These are phyloP conservation scores for Pontoporia blainvillei DNA, from an alignment of 2,113 vertebrate species.

Conservation along the genomic window DNA sequence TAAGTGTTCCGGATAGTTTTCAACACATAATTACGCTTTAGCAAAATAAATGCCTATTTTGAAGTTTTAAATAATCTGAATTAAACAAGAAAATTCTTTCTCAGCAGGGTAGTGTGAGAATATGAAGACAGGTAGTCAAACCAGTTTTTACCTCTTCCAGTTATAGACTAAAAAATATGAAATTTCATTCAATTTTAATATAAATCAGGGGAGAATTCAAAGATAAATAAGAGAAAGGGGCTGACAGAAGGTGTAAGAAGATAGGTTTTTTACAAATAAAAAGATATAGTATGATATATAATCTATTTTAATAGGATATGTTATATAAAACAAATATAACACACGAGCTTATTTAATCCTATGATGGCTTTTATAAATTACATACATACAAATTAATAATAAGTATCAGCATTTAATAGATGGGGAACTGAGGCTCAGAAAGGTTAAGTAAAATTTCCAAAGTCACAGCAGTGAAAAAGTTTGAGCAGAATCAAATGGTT, in stretches of 20 bases:
- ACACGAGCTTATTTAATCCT: not conserved
- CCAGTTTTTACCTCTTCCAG: not conserved
- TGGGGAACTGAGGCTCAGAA: not conserved
- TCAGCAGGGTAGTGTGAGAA: not conserved
- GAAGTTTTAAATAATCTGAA: slow-evolving; percentile 12
- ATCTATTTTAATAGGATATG: not conserved
- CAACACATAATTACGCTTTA: not conserved
- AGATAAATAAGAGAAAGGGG: not conserved
- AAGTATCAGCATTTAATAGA: not conserved
- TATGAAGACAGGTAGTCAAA: not conserved
- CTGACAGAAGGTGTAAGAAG: not conserved
- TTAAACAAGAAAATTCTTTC: not conserved
- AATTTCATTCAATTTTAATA: not conserved
- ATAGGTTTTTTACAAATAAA: not conserved
- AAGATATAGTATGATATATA: not conserved
- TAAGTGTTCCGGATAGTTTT: not conserved
- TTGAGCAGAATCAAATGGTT: not conserved
- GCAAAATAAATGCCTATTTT: not conserved
- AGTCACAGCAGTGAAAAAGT: not conserved
- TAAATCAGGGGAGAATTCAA: not conserved
- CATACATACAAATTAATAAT: not conserved
- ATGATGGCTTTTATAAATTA: not conserved
- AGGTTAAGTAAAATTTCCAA: not conserved
- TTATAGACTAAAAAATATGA: not conserved
- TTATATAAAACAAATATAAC: not conserved